A percentile compares a stretch with the other conserved stretches of the same genome.
These are phyloP conservation scores for Calonectris borealis DNA, from an alignment of 2,113 vertebrate genomes.

Conservation along the genomic window DNA sequence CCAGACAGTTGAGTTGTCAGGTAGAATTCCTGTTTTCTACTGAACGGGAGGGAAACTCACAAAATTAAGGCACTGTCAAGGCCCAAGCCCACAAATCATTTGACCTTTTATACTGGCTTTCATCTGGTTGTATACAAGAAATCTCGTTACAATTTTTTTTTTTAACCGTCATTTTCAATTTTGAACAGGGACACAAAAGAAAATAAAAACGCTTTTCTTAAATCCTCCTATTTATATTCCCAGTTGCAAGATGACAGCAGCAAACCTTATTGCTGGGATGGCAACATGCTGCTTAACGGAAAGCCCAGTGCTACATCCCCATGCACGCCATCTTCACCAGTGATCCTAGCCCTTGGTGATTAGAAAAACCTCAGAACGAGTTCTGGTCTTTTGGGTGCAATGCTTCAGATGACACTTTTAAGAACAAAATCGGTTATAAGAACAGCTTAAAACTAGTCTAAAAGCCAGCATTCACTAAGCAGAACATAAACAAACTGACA, in stretches of 20 bases:
- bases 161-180: background rate
- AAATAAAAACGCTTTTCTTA: background rate
- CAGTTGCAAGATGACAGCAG: background rate
- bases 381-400: background rate
- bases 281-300: background rate
- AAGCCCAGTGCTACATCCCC: background rate
- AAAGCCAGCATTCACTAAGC: background rate
- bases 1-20: background rate
- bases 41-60: background rate
- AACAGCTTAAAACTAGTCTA: background rate
- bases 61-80: constrained; percentile 60
- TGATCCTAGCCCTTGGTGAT: background rate
- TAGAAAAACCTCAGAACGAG: background rate
- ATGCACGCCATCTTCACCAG: background rate
- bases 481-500: background rate
- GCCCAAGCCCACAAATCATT: background rate
- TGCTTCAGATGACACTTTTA: background rate
- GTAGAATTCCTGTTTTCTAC: background rate
- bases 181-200: background rate
- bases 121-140: background rate
- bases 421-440: background rate
- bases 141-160: background rate
- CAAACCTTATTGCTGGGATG: background rate
- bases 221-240: background rate
- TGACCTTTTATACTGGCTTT: background rate